Conservation (phyloP, 2,888 invertebrate genomes). For the Criorhina ranunculi region DNA sequence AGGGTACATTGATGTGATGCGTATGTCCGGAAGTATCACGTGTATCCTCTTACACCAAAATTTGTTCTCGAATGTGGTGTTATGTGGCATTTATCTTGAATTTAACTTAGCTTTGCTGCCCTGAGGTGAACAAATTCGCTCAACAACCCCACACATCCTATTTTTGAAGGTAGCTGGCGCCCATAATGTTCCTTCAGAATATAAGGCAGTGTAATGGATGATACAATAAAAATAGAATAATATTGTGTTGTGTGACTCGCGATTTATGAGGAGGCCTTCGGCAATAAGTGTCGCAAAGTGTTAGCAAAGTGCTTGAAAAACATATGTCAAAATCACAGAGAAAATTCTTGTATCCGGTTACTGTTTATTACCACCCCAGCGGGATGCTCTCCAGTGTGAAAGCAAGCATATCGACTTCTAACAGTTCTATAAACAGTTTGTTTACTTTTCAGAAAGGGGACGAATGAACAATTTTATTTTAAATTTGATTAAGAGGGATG, state of each 20-base stretch:
- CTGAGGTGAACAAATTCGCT: constrained; percentile 62
- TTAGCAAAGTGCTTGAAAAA: constrained; percentile 71
- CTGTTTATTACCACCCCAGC: constrained; percentile 72
- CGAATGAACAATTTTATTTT: constrained; percentile 36
- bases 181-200: constrained; percentile 47
- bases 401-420: constrained; percentile 45
- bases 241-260: constrained; percentile 68
- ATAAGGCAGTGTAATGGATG: constrained; percentile 28
- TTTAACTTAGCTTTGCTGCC: constrained; percentile 58
- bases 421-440: constrained; percentile 51
- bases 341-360: constrained; percentile 73
- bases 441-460: constrained; percentile 43
- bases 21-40: constrained; percentile 70
- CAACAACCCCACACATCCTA: constrained; percentile 41
- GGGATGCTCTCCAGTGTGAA: constrained; percentile 60
- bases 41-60: constrained; percentile 50
- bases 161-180: constrained; percentile 46
- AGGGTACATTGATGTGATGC: constrained; percentile 32
- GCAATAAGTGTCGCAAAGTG: constrained; percentile 75
- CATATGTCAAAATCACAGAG: constrained; percentile 77
- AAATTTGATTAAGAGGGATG: constrained; percentile 21
- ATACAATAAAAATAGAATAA: constrained; percentile 62
- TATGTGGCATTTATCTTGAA: constrained; percentile 55
- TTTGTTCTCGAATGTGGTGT: constrained; percentile 51
- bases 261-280: constrained; percentile 73